phyloP scores from a whole-genome alignment of 2,113 vertebrate species.

The Tachysurus vachellii region DNA sequence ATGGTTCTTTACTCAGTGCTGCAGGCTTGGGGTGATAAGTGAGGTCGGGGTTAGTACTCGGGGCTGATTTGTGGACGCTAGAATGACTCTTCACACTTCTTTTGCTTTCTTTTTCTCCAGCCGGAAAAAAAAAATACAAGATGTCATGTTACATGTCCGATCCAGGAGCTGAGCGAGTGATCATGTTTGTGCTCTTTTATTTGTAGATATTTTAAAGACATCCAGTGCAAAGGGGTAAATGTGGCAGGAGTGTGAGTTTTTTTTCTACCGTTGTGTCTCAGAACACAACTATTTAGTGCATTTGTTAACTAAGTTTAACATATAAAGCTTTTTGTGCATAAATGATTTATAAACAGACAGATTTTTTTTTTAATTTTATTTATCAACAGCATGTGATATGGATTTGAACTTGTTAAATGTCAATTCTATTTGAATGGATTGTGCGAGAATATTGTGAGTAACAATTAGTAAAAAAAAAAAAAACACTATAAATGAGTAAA shows the following conservation, averaged over 20 bases:
- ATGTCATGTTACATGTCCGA: neutral
- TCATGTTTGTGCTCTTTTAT: neutral
- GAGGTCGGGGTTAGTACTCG: neutral
- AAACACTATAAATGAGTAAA: neutral
- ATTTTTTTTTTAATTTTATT: neutral
- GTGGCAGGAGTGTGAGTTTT: neutral
- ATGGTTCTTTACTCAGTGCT: neutral
- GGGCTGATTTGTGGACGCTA: neutral
- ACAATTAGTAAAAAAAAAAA: neutral
- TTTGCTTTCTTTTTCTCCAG: conserved; percentile 4
- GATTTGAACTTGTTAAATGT: neutral
- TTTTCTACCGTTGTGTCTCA: neutral
- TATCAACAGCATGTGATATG: neutral
- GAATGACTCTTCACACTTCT: neutral
- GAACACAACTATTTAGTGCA: neutral
- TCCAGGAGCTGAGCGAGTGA: neutral
- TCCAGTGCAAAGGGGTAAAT: neutral
- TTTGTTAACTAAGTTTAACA: neutral
- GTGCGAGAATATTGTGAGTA: neutral
- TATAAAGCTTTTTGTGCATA: neutral
- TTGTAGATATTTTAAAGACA: neutral
- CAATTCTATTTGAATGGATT: neutral
- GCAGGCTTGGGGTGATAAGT: neutral
- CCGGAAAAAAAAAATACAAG: neutral
- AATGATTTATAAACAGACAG: neutral